Evolutionary conservation across 2,797 vertebrate genomes (phyloP).

Genomic region (Pitangus sulphuratus): DNA sequence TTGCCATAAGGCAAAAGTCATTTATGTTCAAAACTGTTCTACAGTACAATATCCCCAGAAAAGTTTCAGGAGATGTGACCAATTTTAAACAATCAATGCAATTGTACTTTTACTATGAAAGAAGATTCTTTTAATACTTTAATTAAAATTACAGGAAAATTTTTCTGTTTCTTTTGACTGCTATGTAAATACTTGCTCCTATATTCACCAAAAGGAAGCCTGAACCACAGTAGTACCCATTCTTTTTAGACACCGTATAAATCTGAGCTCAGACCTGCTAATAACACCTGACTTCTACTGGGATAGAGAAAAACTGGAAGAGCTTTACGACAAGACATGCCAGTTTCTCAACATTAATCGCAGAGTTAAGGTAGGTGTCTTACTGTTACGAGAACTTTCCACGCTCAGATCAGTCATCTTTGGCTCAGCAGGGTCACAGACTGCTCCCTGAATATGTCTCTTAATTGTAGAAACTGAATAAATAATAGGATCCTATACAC

Average conservation of each 20-base stretch:
- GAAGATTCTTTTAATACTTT: background rate
- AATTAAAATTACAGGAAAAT: background rate
- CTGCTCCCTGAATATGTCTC: background rate
- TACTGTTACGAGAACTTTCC: background rate
- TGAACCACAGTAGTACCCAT: background rate
- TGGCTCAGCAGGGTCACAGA: background rate
- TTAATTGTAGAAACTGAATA: background rate
- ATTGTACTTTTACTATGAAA: background rate
- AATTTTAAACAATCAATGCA: background rate
- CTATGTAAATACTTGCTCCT: background rate
- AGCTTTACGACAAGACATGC: conserved; percentile 95
- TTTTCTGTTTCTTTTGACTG: background rate
- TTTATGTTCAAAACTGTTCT: background rate
- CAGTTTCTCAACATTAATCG: conserved; percentile 96
- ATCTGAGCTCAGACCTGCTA: conserved; percentile 96
- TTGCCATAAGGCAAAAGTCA: background rate
- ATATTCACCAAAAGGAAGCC: background rate
- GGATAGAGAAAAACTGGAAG: conserved; percentile 96
- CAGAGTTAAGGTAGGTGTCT: conserved; percentile 88
- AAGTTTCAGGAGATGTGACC: background rate
- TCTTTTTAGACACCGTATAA: conserved; percentile 89
- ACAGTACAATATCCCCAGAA: background rate
- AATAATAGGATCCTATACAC: background rate
- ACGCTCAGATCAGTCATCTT: background rate
- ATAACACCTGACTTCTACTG: conserved; percentile 99